A percentile compares a stretch with the other conserved stretches of the same genome.
phyloP scores from a whole-genome alignment of 2,113 vertebrate genomes.

The Gymnorhina tibicen region DNA sequence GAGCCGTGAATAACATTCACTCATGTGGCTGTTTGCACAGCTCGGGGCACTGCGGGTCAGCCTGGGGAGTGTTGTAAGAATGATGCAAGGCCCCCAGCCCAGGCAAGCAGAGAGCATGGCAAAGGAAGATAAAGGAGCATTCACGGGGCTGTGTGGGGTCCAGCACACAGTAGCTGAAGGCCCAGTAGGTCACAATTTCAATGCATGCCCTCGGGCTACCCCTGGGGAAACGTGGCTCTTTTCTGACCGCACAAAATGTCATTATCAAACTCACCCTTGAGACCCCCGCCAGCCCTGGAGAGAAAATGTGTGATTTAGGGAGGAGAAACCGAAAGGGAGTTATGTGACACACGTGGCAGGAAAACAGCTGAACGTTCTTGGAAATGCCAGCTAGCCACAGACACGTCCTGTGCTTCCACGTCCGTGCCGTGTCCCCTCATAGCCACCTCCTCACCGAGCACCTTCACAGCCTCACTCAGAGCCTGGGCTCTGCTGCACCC shows the following conservation, averaged over 20 bases:
- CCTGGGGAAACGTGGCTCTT: neutral
- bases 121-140: constrained; percentile 26
- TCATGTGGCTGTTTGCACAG: constrained; percentile 26
- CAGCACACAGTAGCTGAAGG: neutral
- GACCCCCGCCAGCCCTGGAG: neutral
- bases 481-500: neutral
- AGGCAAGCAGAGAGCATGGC: neutral
- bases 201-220: neutral
- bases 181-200: neutral
- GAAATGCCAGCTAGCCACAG: neutral
- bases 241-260: neutral
- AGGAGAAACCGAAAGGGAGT: neutral
- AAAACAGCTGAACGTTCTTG: neutral
- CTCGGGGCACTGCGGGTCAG: constrained; percentile 17
- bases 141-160: constrained; percentile 32
- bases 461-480: neutral
- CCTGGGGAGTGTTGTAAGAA: constrained; percentile 20
- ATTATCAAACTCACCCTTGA: neutral
- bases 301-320: neutral
- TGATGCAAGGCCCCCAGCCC: constrained; percentile 24
- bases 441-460: neutral
- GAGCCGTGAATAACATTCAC: constrained; percentile 23
- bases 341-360: neutral
- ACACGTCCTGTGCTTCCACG: fast-evolving
- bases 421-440: neutral